A percentile compares a stretch with the other conserved stretches of the same genome.
phyloP scores from a whole-genome alignment of 2,113 vertebrate genomes.

The Eulemur rufifrons region DNA sequence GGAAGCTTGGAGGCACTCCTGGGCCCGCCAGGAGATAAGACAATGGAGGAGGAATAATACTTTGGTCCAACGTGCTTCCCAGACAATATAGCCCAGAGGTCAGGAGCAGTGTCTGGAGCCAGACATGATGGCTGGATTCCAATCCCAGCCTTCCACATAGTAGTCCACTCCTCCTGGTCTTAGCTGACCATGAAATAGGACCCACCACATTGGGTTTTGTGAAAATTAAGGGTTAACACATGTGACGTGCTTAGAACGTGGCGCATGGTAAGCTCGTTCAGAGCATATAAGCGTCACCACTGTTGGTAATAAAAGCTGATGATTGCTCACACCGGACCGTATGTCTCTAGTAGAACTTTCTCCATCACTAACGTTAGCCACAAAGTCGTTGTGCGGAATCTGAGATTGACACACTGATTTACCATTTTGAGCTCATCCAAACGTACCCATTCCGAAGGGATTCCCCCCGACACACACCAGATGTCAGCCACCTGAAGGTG shows the following conservation, averaged over 20 bases:
- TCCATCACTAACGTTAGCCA: neutral
- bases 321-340: fast-evolving
- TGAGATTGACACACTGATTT: neutral
- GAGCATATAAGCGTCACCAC: too few relatives aligned
- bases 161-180: neutral
- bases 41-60: neutral
- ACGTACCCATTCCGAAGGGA: neutral
- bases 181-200: fast-evolving
- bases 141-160: neutral
- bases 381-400: neutral
- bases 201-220: fast-evolving
- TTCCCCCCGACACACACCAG: too few relatives aligned
- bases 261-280: neutral
- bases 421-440: neutral
- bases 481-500: neutral
- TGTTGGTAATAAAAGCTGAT: fast-evolving
- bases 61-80: too few relatives aligned
- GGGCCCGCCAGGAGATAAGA: neutral
- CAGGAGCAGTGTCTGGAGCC: neutral
- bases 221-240: neutral
- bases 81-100: neutral
- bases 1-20: neutral
- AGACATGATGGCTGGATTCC: fast-evolving
- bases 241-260: neutral
- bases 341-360: neutral